phyloP scores from a whole-genome alignment of 2,113 vertebrate genomes.

The Lamprologus lemairii region DNA sequence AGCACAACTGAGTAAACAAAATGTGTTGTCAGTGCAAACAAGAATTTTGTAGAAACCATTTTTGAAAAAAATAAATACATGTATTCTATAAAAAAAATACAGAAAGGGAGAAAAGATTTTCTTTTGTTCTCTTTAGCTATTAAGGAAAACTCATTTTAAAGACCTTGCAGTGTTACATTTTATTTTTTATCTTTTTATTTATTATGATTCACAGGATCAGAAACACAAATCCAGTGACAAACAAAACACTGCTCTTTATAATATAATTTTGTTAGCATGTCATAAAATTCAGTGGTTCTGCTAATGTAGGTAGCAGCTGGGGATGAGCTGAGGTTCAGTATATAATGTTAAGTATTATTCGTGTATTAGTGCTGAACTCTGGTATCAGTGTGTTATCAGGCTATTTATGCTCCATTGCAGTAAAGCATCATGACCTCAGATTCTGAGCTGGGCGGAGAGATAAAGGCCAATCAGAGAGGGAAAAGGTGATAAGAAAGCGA shows the following conservation, averaged over 20 bases:
- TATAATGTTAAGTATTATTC: slow-evolving; percentile 18
- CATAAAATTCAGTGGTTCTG: not conserved
- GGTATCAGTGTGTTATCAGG: slow-evolving; percentile 39
- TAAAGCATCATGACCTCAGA: slow-evolving; percentile 36
- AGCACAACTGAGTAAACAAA: not conserved
- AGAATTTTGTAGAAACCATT: not conserved
- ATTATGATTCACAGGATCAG: not conserved
- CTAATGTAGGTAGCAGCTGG: not conserved
- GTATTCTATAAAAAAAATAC: not conserved
- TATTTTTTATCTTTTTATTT: not conserved
- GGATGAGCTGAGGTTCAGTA: not conserved
- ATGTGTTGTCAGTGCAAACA: not conserved
- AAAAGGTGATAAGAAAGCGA: slow-evolving; percentile 49
- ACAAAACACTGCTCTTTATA: not conserved
- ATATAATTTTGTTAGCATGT: not conserved
- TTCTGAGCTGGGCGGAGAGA: slow-evolving; percentile 37
- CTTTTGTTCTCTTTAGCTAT: not conserved
- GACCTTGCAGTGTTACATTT: not conserved
- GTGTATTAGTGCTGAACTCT: slow-evolving; percentile 11
- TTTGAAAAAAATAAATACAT: not conserved
- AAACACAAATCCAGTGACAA: not conserved
- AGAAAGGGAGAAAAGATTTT: not conserved
- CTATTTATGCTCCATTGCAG: slow-evolving; percentile 46
- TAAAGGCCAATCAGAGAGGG: slow-evolving; percentile 50
- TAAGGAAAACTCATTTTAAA: not conserved